Conservation (phyloP, 92 coral and sea anemone genomes). For the Virgularia gustaviana region DNA sequence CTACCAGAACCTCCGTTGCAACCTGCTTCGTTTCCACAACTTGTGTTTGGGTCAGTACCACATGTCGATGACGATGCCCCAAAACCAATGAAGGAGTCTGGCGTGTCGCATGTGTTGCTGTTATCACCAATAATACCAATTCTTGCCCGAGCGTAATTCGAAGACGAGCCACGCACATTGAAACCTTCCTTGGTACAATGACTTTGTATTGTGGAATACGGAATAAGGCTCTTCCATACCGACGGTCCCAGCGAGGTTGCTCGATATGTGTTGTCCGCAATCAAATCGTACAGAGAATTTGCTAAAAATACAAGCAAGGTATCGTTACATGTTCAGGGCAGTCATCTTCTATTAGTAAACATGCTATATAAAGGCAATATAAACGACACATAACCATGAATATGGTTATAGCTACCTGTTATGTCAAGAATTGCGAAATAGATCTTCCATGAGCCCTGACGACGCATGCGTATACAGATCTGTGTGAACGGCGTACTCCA, state of each 20-base stretch:
- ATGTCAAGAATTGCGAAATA: not conserved
- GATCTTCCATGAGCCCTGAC: not conserved
- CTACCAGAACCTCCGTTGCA: conserved; percentile 15
- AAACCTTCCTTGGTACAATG: conserved; percentile 17
- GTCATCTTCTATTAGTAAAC: too few relatives aligned
- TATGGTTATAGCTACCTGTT: too few relatives aligned
- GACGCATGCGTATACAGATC: conserved; percentile 35
- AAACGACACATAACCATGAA: too few relatives aligned
- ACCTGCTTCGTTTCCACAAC: conserved; percentile 33
- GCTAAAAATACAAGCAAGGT: conserved; percentile 10
- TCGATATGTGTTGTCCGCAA: conserved; percentile 1
- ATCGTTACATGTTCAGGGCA: too few relatives aligned
- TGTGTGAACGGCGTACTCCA: conserved; percentile 30
- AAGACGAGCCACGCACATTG: not conserved
- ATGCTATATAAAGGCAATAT: too few relatives aligned
- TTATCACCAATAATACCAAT: conserved; percentile 19
- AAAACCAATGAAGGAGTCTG: conserved; percentile 31
- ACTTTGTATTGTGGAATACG: not conserved
- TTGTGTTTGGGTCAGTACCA: conserved; percentile 6
- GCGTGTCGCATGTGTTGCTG: not conserved
- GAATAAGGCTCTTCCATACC: conserved; percentile 3
- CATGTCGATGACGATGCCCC: conserved; percentile 12
- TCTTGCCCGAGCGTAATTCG: not conserved
- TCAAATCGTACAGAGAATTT: conserved; percentile 29
- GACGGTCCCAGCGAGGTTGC: not conserved